These are phyloP conservation scores for Sminthurinus aureus DNA, from an alignment of 2,888 invertebrate genomes.

Conservation along the genomic window DNA sequence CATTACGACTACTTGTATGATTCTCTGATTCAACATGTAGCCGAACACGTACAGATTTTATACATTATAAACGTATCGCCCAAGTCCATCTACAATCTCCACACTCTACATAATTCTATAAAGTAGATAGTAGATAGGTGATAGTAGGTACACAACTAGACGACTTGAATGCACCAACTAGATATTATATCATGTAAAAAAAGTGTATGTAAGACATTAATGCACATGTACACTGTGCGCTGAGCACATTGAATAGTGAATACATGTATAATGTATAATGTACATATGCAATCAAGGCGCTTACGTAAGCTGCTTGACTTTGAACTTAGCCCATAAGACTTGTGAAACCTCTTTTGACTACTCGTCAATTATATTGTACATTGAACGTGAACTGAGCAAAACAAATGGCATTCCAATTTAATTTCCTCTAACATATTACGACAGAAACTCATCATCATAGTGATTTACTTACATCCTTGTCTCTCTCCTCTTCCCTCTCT, in stretches of 20 bases:
- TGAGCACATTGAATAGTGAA: no score
- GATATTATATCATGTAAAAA: no score
- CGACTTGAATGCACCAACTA: no score
- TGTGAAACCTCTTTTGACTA: neutral
- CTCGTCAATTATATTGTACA: neutral
- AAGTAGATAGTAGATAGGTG: neutral
- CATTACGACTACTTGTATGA: no score
- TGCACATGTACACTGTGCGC: no score
- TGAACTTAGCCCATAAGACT: neutral
- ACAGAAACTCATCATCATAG: neutral
- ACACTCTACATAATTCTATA: neutral
- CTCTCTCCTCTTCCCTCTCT: neutral
- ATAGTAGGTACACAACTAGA: no score
- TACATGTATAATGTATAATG: no score
- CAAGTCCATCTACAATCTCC: constrained; percentile 12
- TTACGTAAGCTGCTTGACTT: neutral
- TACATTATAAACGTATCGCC: neutral
- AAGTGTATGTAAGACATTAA: no score
- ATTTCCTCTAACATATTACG: neutral
- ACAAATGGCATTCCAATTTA: neutral
- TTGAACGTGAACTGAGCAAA: neutral
- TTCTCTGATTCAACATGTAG: no score
- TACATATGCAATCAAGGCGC: neutral
- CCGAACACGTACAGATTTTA: neutral
- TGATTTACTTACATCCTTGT: constrained; percentile 6